phyloP scores from a whole-genome alignment of 1,140 invertebrate species.

The Apis laboriosa region DNA sequence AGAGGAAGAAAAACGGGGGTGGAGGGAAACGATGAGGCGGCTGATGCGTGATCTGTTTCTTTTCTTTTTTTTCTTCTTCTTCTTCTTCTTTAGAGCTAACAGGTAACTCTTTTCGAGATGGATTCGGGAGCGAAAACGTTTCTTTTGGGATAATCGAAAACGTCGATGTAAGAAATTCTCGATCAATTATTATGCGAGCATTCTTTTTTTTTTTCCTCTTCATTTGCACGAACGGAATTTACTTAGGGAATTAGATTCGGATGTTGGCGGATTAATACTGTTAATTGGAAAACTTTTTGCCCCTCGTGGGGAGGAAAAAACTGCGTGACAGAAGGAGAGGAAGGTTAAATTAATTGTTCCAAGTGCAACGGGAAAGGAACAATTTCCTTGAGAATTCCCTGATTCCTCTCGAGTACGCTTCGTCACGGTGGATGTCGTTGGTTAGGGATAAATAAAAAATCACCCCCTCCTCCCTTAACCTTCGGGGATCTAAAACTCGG shows the following conservation, averaged over 20 bases:
- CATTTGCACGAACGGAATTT: neutral
- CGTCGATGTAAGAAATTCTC: neutral
- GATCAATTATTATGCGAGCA: neutral
- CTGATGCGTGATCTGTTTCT: neutral
- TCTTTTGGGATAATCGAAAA: neutral
- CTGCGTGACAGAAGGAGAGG: neutral
- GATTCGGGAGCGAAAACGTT: neutral
- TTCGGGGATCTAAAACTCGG: neutral
- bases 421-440: conserved; percentile 13
- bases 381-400: neutral
- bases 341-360: conserved; percentile 9
- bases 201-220: too few relatives aligned
- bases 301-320: neutral
- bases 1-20: neutral
- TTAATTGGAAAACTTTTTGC: conserved; percentile 20
- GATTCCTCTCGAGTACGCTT: conserved; percentile 18
- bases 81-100: neutral
- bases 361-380: neutral
- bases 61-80: neutral
- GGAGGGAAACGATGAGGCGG: too few relatives aligned
- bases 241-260: neutral
- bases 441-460: conserved; percentile 23
- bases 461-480: neutral
- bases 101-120: neutral
- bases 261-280: neutral